Evolutionary conservation across 2,113 vertebrate species (phyloP).

Genomic region (Ceyx melanurus): DNA sequence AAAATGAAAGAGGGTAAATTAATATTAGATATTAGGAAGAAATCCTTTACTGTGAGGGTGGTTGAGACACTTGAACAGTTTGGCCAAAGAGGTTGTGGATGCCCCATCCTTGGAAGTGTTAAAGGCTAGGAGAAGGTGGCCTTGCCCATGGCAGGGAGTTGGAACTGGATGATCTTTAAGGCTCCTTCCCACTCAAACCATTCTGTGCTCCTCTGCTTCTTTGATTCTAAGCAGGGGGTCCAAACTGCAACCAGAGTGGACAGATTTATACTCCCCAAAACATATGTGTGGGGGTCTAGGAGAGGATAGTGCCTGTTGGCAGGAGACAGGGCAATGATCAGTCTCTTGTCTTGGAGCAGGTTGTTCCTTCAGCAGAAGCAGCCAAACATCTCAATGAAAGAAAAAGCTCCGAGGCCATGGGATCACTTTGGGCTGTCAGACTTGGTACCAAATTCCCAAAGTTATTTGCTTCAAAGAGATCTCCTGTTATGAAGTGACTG

Average conservation of each 20-base stretch:
- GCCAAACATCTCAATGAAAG: not conserved
- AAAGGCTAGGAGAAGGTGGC: not conserved
- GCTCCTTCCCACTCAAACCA: not conserved
- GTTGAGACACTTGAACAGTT: not conserved
- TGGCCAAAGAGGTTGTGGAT: not conserved
- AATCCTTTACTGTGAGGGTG: not conserved
- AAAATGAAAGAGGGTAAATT: not conserved
- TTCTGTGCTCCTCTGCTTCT: not conserved
- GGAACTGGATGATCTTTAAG: not conserved
- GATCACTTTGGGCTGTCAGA: not conserved
- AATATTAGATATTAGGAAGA: not conserved
- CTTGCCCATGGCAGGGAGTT: not conserved
- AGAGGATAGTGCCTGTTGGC: not conserved
- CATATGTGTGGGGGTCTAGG: not conserved
- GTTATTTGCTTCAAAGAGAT: not conserved
- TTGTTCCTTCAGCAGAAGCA: not conserved
- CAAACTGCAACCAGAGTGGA: not conserved
- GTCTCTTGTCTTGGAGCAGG: accelerated
- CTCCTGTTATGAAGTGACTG: not conserved
- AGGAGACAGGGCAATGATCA: accelerated
- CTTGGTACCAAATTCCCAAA: not conserved
- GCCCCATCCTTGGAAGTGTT: not conserved
- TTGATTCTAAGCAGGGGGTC: not conserved
- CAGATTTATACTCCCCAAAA: not conserved
- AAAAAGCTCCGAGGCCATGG: not conserved